Evolutionary conservation across 2,888 invertebrate genomes (phyloP), one percentile per base, ranked within the genome.

Genomic region (Pemphredon lugubris): DNA sequence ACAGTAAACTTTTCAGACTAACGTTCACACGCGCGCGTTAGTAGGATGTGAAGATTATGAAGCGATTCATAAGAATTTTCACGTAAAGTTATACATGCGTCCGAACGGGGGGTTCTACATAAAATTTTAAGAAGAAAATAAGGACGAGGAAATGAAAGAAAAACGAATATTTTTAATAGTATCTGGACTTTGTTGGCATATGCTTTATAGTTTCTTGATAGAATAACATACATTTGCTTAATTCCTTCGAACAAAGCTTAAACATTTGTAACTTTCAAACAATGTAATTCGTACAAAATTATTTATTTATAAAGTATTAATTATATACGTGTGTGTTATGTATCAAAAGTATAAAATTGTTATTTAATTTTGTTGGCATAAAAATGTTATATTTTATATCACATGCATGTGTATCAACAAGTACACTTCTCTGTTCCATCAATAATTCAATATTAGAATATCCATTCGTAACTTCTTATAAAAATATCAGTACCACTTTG

Each of bases 341-440:
- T 80, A 84, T 75, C n/a, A 84, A 83, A 83, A 75, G 83, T 84
- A 84, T 82, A 84, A 84, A 84, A 84, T 39, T 71, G 45, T 78
- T 75, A 63, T 37, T 66, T 76, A 76, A 75, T 64, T 48, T 73
- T 30, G 51, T 64, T 59, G 26, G 70, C 51, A 57, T 58, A 40
- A 65, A 66, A 68, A 70, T 67, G 30, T 61, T 51, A 74, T 75
- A 73, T 44, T 70, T 61, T 57, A 68, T 39, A 50, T 48, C 75
- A 78, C 20, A 54, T 59, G 44, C 60, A 71, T 55, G 42, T 55
- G 7, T 61, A 34, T 78, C 57, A 75, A 69, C 55, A 74, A 40
- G 20, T 32, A 54, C 61, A 32, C 34, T 14, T 18, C 57, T 20
- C 16, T 23, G 13, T 14, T 13, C 13, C 2, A 39, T 47, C 9